These are phyloP conservation scores for Lycaena phlaeas DNA, from an alignment of 2,888 invertebrate species.

Conservation along the genomic window DNA sequence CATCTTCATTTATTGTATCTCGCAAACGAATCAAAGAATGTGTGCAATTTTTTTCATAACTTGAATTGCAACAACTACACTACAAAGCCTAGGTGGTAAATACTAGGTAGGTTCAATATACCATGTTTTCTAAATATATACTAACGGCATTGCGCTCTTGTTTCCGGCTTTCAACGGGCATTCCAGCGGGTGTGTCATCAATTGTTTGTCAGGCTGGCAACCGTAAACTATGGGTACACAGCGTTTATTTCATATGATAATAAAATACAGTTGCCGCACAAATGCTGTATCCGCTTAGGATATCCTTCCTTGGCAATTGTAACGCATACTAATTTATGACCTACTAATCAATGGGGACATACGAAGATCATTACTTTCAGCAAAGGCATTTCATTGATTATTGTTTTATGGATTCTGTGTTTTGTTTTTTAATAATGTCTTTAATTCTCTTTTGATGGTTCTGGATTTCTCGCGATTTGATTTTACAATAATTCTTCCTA, in stretches of 20 bases:
- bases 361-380: not conserved
- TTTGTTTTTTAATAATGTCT: too few relatives aligned
- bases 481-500: too few relatives aligned
- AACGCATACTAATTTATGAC: constrained; percentile 6
- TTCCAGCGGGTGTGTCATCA: constrained; percentile 53
- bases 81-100: too few relatives aligned
- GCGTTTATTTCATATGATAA: not conserved
- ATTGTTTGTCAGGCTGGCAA: constrained; percentile 45
- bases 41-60: too few relatives aligned
- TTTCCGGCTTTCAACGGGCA: constrained; percentile 52
- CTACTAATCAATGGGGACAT: not conserved
- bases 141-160: constrained; percentile 58
- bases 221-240: constrained; percentile 15
- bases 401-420: too few relatives aligned
- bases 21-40: too few relatives aligned
- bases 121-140: constrained; percentile 17
- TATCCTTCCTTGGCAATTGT: constrained; percentile 4
- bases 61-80: too few relatives aligned
- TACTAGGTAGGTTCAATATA: not conserved
- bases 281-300: constrained; percentile 4
- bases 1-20: too few relatives aligned
- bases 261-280: not conserved
- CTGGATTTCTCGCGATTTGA: too few relatives aligned
- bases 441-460: too few relatives aligned
- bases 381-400: too few relatives aligned